phyloP scores from a whole-genome alignment of 2,797 vertebrate genomes.

The Hyperoplus lanceolatus region DNA sequence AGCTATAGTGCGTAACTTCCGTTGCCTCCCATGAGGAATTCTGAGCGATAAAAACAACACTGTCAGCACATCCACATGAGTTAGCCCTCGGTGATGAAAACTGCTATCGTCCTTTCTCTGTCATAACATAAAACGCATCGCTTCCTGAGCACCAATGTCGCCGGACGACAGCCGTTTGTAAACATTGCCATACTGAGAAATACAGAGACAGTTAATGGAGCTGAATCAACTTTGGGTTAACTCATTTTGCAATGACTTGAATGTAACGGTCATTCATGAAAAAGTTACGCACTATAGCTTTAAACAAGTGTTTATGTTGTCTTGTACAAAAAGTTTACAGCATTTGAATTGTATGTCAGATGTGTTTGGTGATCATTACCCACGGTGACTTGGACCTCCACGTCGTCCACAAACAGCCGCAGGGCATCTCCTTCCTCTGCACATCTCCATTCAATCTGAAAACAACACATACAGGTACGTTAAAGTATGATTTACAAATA shows the following conservation, averaged over 20 bases:
- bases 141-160: too few species aligned
- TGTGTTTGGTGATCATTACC: slow-evolving; percentile 73
- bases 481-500: not conserved
- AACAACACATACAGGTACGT: slow-evolving; percentile 1
- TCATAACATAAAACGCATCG: too few species aligned
- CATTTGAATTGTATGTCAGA: not conserved
- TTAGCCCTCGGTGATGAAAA: too few species aligned
- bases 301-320: too few species aligned
- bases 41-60: too few species aligned
- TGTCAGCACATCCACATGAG: too few species aligned
- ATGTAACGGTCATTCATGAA: too few species aligned
- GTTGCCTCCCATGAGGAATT: too few species aligned
- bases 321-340: not conserved
- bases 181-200: not conserved
- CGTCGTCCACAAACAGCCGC: slow-evolving; percentile 82
- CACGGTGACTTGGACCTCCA: slow-evolving; percentile 74
- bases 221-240: not conserved
- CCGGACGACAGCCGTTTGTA: too few species aligned
- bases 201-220: not conserved
- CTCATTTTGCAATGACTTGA: not conserved
- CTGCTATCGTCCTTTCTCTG: too few species aligned
- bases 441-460: slow-evolving; percentile 87
- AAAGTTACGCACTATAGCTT: too few species aligned
- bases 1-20: too few species aligned
- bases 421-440: slow-evolving; percentile 77